A percentile compares a stretch with the other conserved stretches of the same genome.
Evolutionary conservation across 2,888 invertebrate species (phyloP).

Genomic region (Tridacna crocea): DNA sequence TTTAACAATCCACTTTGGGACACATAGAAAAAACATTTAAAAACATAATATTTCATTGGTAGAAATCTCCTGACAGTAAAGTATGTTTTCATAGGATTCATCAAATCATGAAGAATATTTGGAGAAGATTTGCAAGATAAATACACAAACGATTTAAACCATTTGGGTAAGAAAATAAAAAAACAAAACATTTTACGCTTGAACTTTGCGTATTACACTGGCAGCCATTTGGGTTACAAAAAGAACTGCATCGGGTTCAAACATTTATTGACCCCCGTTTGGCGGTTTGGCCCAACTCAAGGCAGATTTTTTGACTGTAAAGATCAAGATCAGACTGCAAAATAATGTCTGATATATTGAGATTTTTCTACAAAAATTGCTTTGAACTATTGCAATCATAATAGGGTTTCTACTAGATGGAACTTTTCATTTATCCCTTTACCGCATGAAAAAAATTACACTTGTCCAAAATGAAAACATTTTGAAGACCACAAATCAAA

Average conservation of each 20-base stretch:
- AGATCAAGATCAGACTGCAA: no score
- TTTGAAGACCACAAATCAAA: no score
- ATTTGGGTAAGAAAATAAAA: background rate
- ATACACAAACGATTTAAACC: conserved; percentile 22
- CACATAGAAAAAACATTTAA: conserved; percentile 12
- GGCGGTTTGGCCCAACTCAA: no score
- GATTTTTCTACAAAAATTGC: no score
- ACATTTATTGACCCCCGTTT: no score
- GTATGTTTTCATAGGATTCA: conserved; percentile 21
- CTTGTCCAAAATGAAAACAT: no score
- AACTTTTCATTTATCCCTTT: no score
- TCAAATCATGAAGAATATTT: conserved; percentile 22
- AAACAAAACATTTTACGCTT: background rate
- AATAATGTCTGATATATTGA: no score
- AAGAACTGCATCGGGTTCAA: background rate
- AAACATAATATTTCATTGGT: conserved; percentile 18
- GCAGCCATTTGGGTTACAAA: background rate
- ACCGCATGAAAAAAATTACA: no score
- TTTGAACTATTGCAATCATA: no score
- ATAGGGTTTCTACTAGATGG: no score
- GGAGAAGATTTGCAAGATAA: conserved; percentile 24
- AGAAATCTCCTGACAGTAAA: conserved; percentile 10
- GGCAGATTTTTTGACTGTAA: no score
- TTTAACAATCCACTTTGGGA: conserved; percentile 2
- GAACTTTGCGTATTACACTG: background rate